These are phyloP conservation scores for Catharus ustulatus DNA, from an alignment of 2,797 vertebrate genomes.

Conservation along the genomic window DNA sequence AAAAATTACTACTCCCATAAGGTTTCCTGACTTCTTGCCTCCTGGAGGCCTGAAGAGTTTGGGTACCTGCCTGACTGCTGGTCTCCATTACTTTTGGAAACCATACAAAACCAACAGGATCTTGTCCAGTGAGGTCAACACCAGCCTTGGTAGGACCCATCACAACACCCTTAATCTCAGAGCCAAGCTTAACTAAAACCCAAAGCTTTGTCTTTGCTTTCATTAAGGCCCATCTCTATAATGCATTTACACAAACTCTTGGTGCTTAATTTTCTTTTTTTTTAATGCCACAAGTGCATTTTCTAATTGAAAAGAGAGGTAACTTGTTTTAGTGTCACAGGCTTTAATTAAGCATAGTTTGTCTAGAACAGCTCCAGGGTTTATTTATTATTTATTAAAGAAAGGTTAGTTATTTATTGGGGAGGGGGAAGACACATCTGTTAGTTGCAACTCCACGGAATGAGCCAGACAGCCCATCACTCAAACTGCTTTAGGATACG, in stretches of 20 bases:
- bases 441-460: background rate
- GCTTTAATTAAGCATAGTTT: conserved; percentile 54
- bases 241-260: background rate
- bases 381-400: conserved; percentile 66
- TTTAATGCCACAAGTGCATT: background rate
- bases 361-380: conserved; percentile 22
- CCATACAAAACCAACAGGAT: background rate
- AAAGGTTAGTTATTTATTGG: conserved; percentile 40
- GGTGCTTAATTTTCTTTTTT: background rate
- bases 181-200: background rate
- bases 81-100: background rate
- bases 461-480: background rate
- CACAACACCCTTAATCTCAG: background rate
- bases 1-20: background rate
- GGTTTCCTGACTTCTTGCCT: background rate
- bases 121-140: background rate
- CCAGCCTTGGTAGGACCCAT: background rate
- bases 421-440: background rate
- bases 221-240: background rate
- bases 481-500: background rate
- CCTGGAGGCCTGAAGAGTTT: background rate
- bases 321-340: conserved; percentile 29
- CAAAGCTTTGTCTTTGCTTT: background rate
- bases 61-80: background rate
- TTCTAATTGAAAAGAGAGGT: conserved; percentile 33